Percentiles rank a stretch among this genome's conserved stretches.
These are phyloP conservation scores for Acanthochromis polyacanthus DNA, from an alignment of 2,113 vertebrate species.

Conservation along the genomic window DNA sequence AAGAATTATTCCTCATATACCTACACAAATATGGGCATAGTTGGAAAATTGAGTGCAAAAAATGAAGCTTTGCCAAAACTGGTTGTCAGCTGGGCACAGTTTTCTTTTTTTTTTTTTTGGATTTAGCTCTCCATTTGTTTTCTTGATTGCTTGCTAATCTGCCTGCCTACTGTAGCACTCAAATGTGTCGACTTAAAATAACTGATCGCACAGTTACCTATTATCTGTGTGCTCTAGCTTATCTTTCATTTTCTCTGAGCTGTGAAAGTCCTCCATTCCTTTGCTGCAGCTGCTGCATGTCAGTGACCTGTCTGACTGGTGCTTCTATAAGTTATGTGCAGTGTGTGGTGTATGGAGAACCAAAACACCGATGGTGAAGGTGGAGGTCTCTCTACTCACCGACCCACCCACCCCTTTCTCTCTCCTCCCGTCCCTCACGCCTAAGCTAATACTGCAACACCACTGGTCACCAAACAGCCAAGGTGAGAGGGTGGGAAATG, in stretches of 20 bases:
- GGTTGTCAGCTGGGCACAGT: no score
- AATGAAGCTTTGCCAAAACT: conserved; percentile 19
- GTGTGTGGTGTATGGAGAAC: conserved; percentile 65
- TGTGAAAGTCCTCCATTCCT: conserved; percentile 28
- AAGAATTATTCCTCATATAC: conserved; percentile 6
- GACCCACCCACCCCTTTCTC: conserved; percentile 43
- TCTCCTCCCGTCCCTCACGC: conserved; percentile 66
- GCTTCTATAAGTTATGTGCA: conserved; percentile 48
- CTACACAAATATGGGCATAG: conserved; percentile 20
- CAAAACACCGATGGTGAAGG: conserved; percentile 60
- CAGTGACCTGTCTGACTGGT: conserved; percentile 30
- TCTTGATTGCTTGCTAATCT: background rate
- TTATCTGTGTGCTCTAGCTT: conserved; percentile 9
- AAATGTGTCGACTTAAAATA: conserved; percentile 13
- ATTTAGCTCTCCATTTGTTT: conserved; percentile 3
- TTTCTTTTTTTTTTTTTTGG: background rate
- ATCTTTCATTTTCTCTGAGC: conserved; percentile 20
- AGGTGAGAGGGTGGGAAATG: conserved; percentile 70
- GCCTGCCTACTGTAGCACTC: conserved; percentile 3
- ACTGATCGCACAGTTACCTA: conserved; percentile 1
- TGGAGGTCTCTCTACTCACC: conserved; percentile 62
- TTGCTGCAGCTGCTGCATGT: conserved; percentile 19
- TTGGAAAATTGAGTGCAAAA: conserved; percentile 13
- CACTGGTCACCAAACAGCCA: conserved; percentile 81
- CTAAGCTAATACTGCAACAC: conserved; percentile 64